phyloP scores from a whole-genome alignment of 2,113 vertebrate genomes.

The Callorhinus ursinus region DNA sequence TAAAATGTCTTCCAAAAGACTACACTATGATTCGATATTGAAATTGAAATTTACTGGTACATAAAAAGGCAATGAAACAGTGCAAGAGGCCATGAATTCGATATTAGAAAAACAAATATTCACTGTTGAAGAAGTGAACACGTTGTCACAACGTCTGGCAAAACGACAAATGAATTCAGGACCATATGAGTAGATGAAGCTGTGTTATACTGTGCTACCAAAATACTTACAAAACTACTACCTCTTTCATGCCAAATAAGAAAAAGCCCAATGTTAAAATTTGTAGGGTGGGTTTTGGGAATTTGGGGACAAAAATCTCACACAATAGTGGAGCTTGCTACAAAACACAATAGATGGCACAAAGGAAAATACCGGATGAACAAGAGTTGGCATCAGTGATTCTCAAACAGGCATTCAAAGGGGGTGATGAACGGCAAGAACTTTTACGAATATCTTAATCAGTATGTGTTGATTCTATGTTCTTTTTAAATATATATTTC shows the following conservation, averaged over 20 bases:
- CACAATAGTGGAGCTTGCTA: neutral
- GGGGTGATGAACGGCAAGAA: neutral
- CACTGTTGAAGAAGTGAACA: neutral
- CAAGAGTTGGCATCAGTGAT: neutral
- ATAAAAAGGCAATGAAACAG: neutral
- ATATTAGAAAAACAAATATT: conserved; percentile 36
- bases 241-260: neutral
- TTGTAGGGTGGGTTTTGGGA: neutral
- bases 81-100: neutral
- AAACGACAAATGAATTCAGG: neutral
- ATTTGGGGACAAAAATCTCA: neutral
- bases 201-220: neutral
- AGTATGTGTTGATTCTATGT: neutral
- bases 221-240: neutral
- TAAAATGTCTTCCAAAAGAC: conserved; percentile 49
- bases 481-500: neutral
- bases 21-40: neutral
- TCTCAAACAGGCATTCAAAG: neutral
- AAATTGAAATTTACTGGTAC: conserved; percentile 19
- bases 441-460: neutral
- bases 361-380: neutral
- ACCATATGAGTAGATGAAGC: neutral
- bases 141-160: neutral
- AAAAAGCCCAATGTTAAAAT: neutral
- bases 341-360: neutral